Percentiles rank a stretch among this genome's conserved stretches.
phyloP scores from a whole-genome alignment of 2,888 invertebrate species.

The Sclerodermus sp. region DNA sequence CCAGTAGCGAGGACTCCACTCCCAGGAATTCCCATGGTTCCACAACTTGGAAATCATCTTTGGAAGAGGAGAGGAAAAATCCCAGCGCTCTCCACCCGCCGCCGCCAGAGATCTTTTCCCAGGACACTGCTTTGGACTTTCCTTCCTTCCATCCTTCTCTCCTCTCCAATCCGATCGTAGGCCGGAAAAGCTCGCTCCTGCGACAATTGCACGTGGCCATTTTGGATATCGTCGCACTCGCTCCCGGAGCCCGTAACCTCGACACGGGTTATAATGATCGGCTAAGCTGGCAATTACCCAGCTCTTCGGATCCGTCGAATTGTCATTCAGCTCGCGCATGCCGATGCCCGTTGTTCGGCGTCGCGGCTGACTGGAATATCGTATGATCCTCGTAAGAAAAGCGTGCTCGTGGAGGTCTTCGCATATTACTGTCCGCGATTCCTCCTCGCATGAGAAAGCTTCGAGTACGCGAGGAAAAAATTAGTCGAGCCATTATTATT shows the following conservation, averaged over 20 bases:
- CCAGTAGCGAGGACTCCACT: background rate
- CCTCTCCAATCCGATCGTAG: conserved; percentile 22
- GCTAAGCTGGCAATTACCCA: conserved; percentile 55
- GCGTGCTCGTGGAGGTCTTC: conserved; percentile 31
- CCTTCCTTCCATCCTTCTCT: conserved; percentile 16
- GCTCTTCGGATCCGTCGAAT: conserved; percentile 39
- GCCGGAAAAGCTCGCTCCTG: too few species aligned
- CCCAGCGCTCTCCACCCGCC: too few species aligned
- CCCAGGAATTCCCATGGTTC: conserved; percentile 39
- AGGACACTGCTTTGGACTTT: too few species aligned
- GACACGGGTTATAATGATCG: conserved; percentile 45
- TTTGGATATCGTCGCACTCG: too few species aligned
- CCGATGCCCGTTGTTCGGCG: conserved; percentile 53
- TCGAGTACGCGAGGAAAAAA: too few species aligned
- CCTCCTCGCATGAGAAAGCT: too few species aligned
- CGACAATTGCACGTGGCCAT: too few species aligned
- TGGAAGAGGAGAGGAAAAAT: too few species aligned
- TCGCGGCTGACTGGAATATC: conserved; percentile 53
- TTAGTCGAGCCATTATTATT: too few species aligned
- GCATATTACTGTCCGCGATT: conserved; percentile 9
- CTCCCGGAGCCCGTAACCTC: background rate
- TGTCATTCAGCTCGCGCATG: conserved; percentile 49
- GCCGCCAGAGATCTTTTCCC: too few species aligned
- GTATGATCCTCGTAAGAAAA: conserved; percentile 52
- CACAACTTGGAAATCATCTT: conserved; percentile 3